Conservation (phyloP, 2,797 vertebrate genomes). For the Lindbergichthys nudifrons region DNA sequence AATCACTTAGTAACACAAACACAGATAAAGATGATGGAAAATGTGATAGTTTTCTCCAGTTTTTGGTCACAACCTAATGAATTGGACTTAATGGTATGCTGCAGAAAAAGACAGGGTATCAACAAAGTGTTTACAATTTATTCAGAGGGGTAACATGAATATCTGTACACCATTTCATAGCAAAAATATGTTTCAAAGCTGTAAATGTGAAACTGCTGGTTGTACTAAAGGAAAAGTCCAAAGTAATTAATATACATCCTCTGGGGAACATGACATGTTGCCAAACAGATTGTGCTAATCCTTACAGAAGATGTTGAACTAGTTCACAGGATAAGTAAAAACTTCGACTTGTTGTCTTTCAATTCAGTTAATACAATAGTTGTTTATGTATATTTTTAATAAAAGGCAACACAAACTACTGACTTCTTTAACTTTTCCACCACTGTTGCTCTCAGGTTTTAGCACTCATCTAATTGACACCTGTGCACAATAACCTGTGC, state of each 20-base stretch:
- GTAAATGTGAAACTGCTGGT: neutral
- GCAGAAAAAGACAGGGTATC: too few relatives aligned
- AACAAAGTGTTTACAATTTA: neutral
- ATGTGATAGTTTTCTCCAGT: too few relatives aligned
- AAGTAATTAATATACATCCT: neutral
- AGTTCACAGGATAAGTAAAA: too few relatives aligned
- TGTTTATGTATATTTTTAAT: constrained; percentile 1
- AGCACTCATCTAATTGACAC: neutral
- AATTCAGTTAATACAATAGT: neutral
- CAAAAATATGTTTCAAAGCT: too few relatives aligned
- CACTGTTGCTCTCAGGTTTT: neutral
- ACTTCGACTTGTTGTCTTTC: neutral
- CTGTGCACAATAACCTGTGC: neutral
- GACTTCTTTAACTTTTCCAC: neutral
- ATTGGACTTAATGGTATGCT: too few relatives aligned
- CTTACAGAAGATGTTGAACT: too few relatives aligned
- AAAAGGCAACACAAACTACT: neutral
- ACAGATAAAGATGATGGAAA: neutral
- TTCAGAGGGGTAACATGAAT: neutral
- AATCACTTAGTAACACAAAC: neutral
- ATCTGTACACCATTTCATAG: too few relatives aligned
- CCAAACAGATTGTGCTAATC: too few relatives aligned
- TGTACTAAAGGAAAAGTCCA: too few relatives aligned
- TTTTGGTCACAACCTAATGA: neutral
- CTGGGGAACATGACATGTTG: too few relatives aligned